Evolutionary conservation across 2,113 vertebrate species (phyloP), one percentile per base, ranked within the genome.

Genomic region (Junco hyemalis): DNA sequence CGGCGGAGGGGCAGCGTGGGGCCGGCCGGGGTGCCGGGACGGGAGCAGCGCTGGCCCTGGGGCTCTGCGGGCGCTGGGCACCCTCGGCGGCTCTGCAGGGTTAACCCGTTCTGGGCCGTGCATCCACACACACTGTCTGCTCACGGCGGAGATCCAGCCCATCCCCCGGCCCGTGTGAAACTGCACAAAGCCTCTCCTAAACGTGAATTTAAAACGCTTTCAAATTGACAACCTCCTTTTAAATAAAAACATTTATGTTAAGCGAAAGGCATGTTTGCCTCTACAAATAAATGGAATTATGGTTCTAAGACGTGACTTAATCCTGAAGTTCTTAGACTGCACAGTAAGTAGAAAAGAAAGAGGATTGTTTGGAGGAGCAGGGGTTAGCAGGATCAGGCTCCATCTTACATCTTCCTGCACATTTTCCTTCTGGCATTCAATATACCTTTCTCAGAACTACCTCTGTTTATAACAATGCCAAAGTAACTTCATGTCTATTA

Each of bases 201-300:
- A 63, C 2, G 4, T n/a, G 78, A 63, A 61, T 71, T 77, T 81
- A 82, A 84, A 88, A 44, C 0, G 33, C 61, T 88, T 84, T 88
- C 64, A 56, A 64, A 29, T 44, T 88, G 88, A 88, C 90, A 92
- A 12, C 17, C 45, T 70, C 31, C 47, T 80, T 96, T 83, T 24
- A 40, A 86, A 79, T 96, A 96, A 97, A 97, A 98, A 95, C 60
- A 7, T 65, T 88, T 51, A 36, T 45, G 31, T 51, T 83, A 28
- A 88, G 93, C 21, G 51, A 86, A 92, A 95, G 42, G 56, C 88
- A 78, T 13, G 8, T 93, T 94, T 94, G 88, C 72, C 60, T 93
- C 44, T 84, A 87, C 80, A 65, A 88, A 95, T 92, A 94, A 95
- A 87, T 60, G 88, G 92, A 90, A 95, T 96, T 93, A 94, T 8